These are phyloP conservation scores for Podotricha telesiphe DNA, from an alignment of 2,888 invertebrate species.

Conservation along the genomic window DNA sequence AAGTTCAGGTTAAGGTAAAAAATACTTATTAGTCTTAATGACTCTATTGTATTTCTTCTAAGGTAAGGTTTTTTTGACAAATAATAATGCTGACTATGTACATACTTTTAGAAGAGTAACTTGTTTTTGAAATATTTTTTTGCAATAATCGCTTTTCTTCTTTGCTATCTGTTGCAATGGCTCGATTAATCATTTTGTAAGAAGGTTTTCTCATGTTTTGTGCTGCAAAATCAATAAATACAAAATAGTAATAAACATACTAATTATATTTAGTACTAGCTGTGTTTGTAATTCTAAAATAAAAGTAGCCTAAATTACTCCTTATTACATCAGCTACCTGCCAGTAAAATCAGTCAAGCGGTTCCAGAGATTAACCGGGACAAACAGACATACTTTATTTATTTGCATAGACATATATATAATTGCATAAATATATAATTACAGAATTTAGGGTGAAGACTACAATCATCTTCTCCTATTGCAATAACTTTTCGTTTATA, in stretches of 20 bases:
- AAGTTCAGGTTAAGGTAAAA: too few species aligned
- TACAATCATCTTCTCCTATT: conserved; percentile 66
- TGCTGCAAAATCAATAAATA: conserved; percentile 48
- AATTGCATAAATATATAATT: conserved; percentile 48
- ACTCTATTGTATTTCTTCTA: too few species aligned
- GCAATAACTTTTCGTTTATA: conserved; percentile 68
- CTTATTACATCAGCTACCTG: too few species aligned
- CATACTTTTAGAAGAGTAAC: conserved; percentile 59
- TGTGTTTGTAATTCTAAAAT: too few species aligned
- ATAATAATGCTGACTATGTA: too few species aligned
- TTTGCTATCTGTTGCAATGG: conserved; percentile 51
- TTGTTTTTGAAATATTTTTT: conserved; percentile 54
- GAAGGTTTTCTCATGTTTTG: conserved; percentile 49
- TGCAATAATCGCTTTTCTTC: conserved; percentile 52
- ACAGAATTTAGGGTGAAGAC: conserved; percentile 62
- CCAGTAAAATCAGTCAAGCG: too few species aligned
- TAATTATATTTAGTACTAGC: neutral
- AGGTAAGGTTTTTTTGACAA: too few species aligned
- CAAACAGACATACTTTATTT: too few species aligned
- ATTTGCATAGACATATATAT: too few species aligned
- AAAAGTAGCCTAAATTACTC: too few species aligned
- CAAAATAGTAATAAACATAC: neutral
- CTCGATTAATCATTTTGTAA: conserved; percentile 51
- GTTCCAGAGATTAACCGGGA: too few species aligned
- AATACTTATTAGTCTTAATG: too few species aligned